Evolutionary conservation across 2,888 invertebrate species (phyloP).

Genomic region (Philonicus albiceps): DNA sequence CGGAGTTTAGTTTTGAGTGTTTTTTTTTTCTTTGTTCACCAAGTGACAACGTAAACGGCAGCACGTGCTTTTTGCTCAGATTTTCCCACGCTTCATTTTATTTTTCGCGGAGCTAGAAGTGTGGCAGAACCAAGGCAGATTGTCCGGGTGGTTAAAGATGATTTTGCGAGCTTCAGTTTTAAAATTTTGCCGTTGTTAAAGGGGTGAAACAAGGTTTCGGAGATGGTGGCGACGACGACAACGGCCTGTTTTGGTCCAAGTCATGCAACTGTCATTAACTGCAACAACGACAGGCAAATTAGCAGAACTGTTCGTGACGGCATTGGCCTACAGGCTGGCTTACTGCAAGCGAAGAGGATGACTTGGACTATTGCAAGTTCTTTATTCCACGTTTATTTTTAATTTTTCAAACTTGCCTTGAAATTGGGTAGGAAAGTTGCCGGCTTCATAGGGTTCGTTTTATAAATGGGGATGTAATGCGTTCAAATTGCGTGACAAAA

Average conservation of each 20-base stretch:
- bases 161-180: background rate
- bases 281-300: background rate
- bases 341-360: background rate
- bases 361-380: background rate
- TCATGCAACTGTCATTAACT: background rate
- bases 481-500: background rate
- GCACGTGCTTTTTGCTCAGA: conserved; percentile 15
- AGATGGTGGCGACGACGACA: background rate
- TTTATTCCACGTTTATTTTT: background rate
- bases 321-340: background rate
- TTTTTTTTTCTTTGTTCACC: background rate
- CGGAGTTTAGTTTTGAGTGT: background rate
- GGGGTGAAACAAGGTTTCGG: background rate
- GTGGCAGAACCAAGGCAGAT: background rate
- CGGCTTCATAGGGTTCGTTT: background rate
- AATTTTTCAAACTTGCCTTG: background rate
- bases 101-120: background rate
- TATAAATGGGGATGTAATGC: background rate
- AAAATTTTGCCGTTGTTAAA: background rate
- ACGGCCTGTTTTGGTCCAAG: background rate
- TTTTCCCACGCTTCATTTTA: conserved; percentile 15
- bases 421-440: background rate
- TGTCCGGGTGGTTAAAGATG: background rate
- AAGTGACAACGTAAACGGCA: conserved; percentile 12
- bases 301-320: background rate